Base-by-base conservation (phyloP, 2,797 vertebrate genomes). In the Lemur catta region DNA sequence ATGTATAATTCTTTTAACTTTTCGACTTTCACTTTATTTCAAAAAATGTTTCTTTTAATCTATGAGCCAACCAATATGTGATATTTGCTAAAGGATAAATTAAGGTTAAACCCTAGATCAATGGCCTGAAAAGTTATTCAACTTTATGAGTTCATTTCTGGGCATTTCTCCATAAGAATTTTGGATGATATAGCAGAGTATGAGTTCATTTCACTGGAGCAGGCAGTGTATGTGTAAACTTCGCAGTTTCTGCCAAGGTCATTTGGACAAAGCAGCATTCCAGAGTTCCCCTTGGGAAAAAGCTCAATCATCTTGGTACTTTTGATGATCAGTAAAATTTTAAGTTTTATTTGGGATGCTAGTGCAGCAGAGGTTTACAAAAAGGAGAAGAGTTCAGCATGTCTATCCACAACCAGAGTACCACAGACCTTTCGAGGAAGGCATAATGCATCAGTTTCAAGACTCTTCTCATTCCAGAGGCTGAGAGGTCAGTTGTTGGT, bases 131-230 rank as follows among this genome's bases (percentile, higher is more conserved):
- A 96, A 86, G 89, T 85, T 93, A 89, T 67, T 96, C 94, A 95
- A 91, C 57, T 93, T 72, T 89, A 93, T 98, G 96, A 95, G 97
- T 96, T 98, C 97, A 97, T 96, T 96, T 97, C 96, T 97, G 97
- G 97, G 97, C 97, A 93, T 75, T 92, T 78, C 43, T 96, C 95
- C 97, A 96, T 89, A 93, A 93, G 84, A 95, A 93, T 92, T 71
- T 92, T 97, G 96, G 96, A 96, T 0, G 6, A 79, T 92, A 61
- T 7, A 82, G 88, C 76, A 72, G 67, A 91, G 75, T 71, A 81
- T 96, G 97, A 97, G 92, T 96, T 98, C 97, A 97, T 94, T 95
- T 94, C 78, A 92, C 18, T 30, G 35, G 89, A 93, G n/a, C 76
- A 95, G 82, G 80, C 80, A 90, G 93, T 9, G 0, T 43, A 35